Evolutionary conservation across 1,140 invertebrate species (phyloP).

Genomic region (Drosophila takahashii): DNA sequence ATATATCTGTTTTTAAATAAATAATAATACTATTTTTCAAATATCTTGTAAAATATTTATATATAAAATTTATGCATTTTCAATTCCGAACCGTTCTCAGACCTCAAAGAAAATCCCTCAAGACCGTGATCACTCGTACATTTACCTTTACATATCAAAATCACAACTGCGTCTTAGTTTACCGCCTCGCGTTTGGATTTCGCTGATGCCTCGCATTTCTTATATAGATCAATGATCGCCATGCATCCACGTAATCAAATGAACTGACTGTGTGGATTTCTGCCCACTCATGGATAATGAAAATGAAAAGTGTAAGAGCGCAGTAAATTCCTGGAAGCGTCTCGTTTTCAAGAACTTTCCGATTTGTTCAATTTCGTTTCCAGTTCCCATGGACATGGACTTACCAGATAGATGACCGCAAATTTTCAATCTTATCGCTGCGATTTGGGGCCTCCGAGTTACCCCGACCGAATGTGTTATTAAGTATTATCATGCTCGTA

Average conservation of each 20-base stretch:
- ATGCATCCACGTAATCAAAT: slow-evolving; percentile 31
- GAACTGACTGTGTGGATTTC: slow-evolving; percentile 25
- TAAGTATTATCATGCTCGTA: slow-evolving; percentile 9
- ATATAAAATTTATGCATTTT: no score
- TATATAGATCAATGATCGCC: slow-evolving; percentile 60
- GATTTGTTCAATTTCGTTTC: slow-evolving; percentile 4
- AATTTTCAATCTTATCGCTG: slow-evolving; percentile 46
- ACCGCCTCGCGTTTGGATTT: slow-evolving; percentile 42
- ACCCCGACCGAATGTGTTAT: slow-evolving; percentile 1
- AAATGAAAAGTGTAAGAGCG: slow-evolving; percentile 11
- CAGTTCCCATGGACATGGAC: slow-evolving; percentile 20
- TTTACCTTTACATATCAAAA: not conserved
- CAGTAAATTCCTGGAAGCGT: slow-evolving; percentile 44
- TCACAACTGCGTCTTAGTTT: slow-evolving; percentile 41
- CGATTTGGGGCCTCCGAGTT: slow-evolving; percentile 28
- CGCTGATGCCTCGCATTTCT: slow-evolving; percentile 55
- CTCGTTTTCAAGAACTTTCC: slow-evolving; percentile 11
- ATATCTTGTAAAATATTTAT: no score
- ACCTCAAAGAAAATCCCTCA: not conserved
- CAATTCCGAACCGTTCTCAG: not conserved
- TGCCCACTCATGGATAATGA: slow-evolving; percentile 42
- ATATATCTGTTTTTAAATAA: no score
- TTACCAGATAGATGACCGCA: slow-evolving; percentile 37
- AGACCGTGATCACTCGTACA: slow-evolving; percentile 23
- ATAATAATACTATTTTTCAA: no score